Evolutionary conservation across 2,797 vertebrate species (phyloP).

Genomic region (Masticophis lateralis): DNA sequence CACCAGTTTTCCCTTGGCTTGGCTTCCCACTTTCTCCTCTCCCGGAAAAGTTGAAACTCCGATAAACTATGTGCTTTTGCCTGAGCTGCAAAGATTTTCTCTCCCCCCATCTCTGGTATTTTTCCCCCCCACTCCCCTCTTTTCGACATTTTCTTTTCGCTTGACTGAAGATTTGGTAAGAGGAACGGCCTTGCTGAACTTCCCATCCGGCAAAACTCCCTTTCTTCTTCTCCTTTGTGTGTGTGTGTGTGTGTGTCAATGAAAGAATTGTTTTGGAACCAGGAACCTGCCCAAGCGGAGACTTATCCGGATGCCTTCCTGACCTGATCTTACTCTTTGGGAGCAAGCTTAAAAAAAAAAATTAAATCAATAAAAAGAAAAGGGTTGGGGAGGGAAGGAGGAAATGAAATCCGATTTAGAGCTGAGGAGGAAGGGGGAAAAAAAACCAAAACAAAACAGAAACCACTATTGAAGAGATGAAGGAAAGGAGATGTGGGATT

Average conservation of each 20-base stretch:
- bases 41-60: conserved; percentile 67
- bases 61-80: conserved; percentile 53
- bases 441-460: background rate
- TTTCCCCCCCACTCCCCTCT: accelerated
- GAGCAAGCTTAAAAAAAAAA: background rate
- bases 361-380: background rate
- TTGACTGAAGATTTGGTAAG: conserved; percentile 44
- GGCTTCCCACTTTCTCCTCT: conserved; percentile 67
- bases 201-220: background rate
- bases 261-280: background rate
- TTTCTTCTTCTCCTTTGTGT: no score
- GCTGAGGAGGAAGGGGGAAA: no score
- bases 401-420: conserved; percentile 41
- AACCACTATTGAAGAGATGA: conserved; percentile 42
- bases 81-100: conserved; percentile 37
- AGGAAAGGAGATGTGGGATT: conserved; percentile 35
- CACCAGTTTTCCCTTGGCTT: conserved; percentile 51
- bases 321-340: conserved; percentile 36
- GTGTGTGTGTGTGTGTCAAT: no score
- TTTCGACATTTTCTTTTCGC: background rate
- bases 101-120: background rate
- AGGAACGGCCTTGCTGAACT: conserved; percentile 12
- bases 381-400: background rate
- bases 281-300: background rate
- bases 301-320: conserved; percentile 65